Conservation (phyloP, 2,888 invertebrate genomes). For the Temnothorax unifasciatus region DNA sequence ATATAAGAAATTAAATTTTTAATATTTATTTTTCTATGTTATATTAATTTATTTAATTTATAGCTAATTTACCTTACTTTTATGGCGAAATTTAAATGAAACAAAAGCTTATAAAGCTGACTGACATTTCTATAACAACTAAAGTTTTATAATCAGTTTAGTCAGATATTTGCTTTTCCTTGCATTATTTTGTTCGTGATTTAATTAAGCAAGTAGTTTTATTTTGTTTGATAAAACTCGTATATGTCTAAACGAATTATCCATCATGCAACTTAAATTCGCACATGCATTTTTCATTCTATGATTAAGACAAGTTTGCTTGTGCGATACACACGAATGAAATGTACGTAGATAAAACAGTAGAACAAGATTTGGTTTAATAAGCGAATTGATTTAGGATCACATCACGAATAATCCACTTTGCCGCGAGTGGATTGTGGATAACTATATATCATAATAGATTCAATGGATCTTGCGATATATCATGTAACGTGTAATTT, state of each 20-base stretch:
- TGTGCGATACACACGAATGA: conserved; percentile 1
- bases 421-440: conserved; percentile 37
- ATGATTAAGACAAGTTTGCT: neutral
- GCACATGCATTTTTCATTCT: neutral
- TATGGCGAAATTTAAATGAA: neutral
- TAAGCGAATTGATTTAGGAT: conserved; percentile 37
- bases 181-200: neutral
- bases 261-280: neutral
- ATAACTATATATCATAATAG: conserved; percentile 52
- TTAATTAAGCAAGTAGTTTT: neutral
- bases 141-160: neutral
- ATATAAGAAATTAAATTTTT: neutral
- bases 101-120: neutral
- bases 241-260: neutral
- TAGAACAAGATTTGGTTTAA: conserved; percentile 30
- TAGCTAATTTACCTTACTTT: neutral
- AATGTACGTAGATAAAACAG: conserved; percentile 41
- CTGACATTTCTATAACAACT: neutral
- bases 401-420: conserved; percentile 27
- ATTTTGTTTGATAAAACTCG: neutral
- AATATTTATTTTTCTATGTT: neutral
- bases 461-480: conserved; percentile 24
- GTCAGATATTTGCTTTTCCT: neutral
- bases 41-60: neutral
- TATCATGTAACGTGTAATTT: conserved; percentile 46